Conservation (phyloP, 2,888 invertebrate species). For the Vesta saturnalis region DNA sequence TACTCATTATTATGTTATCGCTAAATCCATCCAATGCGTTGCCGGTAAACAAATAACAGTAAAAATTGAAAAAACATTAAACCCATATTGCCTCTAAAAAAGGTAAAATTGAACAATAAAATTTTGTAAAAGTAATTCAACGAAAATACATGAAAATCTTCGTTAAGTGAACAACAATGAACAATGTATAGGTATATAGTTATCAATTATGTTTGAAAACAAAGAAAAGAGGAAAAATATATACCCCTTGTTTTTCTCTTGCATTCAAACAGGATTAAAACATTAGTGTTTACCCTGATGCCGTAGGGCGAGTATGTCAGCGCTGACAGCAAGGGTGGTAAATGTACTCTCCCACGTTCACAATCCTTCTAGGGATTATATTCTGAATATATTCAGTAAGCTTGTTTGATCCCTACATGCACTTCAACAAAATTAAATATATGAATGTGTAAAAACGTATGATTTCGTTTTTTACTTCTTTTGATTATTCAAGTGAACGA, state of each 20-base stretch:
- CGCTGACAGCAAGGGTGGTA: slow-evolving; percentile 41
- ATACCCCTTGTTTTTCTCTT: slow-evolving; percentile 36
- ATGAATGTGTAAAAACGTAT: background rate
- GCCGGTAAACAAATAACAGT: background rate
- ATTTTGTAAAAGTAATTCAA: background rate
- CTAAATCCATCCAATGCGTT: background rate
- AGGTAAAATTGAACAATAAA: background rate
- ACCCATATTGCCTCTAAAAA: background rate
- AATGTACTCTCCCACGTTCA: slow-evolving; percentile 36
- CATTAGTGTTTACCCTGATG: slow-evolving; percentile 40
- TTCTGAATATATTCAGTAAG: slow-evolving; percentile 33
- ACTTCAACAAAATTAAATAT: slow-evolving; percentile 27
- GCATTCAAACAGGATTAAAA: slow-evolving; percentile 42
- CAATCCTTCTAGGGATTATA: slow-evolving; percentile 35
- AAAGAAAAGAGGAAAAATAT: slow-evolving; percentile 32
- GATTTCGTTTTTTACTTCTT: background rate
- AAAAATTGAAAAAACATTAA: background rate
- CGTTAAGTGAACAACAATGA: slow-evolving; percentile 15
- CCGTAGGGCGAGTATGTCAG: slow-evolving; percentile 39
- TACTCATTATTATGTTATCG: background rate
- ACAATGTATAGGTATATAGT: slow-evolving; percentile 36
- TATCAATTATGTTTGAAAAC: slow-evolving; percentile 37
- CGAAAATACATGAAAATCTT: background rate
- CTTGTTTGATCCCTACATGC: slow-evolving; percentile 29
- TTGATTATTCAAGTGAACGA: no score